A percentile compares a stretch with the other conserved stretches of the same genome.
Evolutionary conservation across 1,140 invertebrate species (phyloP).

Genomic region (Brachionus asplanchnoidis): DNA sequence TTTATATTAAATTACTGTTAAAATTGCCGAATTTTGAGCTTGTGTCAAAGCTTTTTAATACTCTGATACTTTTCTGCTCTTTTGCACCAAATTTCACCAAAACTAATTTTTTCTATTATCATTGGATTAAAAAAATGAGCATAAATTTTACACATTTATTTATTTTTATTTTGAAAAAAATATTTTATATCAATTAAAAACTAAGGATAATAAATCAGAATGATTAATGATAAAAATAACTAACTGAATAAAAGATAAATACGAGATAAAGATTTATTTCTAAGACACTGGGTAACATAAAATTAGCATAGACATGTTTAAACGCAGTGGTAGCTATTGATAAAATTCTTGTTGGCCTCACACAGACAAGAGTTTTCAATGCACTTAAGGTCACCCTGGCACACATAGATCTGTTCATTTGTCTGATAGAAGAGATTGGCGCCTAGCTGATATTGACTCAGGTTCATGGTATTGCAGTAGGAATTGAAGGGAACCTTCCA

Average conservation of each 20-base stretch:
- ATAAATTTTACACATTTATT: too few relatives aligned
- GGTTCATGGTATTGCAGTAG: slow-evolving; percentile 26
- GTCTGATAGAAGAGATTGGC: background rate
- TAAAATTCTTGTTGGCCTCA: background rate
- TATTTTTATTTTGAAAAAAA: background rate
- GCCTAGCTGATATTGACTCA: background rate
- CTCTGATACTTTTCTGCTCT: too few relatives aligned
- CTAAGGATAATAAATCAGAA: background rate
- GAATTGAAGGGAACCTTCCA: slow-evolving; percentile 30
- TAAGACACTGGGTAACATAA: background rate
- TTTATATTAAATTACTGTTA: too few relatives aligned
- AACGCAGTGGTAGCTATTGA: background rate
- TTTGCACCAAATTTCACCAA: too few relatives aligned
- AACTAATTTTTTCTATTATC: too few relatives aligned
- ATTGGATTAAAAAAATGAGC: too few relatives aligned
- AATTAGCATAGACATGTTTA: background rate
- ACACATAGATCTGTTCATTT: slow-evolving; percentile 9
- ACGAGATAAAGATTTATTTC: background rate
- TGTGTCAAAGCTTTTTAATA: too few relatives aligned
- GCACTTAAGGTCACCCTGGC: background rate
- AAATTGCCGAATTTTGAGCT: too few relatives aligned
- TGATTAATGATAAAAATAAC: background rate
- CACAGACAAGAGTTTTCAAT: background rate
- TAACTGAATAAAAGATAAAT: background rate
- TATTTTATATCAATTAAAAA: background rate